Conservation (phyloP, 2,888 invertebrate species). For the Limnephilus marmoratus region DNA sequence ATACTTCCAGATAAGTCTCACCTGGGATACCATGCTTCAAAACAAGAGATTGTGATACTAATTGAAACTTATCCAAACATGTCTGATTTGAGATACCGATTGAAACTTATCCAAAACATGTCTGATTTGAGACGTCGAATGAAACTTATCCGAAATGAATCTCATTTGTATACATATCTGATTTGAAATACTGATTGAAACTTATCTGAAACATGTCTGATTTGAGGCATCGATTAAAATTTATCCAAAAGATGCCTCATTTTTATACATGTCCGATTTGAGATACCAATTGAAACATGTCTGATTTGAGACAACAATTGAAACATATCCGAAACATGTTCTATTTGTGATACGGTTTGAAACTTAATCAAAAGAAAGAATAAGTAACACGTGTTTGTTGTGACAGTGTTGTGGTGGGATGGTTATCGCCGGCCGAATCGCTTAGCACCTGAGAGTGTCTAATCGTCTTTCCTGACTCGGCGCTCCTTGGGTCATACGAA, state of each 20-base stretch:
- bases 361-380: constrained; percentile 19
- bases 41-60: not conserved
- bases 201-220: not conserved
- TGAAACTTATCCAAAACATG: not conserved
- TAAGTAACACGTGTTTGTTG: constrained; percentile 26
- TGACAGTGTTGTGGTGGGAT: constrained; percentile 31
- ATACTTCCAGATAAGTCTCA: not conserved
- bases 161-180: too few species aligned
- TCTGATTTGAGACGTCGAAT: not conserved
- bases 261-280: not conserved
- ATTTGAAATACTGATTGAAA: not conserved
- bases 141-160: not conserved
- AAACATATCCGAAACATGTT: not conserved
- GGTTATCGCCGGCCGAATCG: constrained; percentile 32
- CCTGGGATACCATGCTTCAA: not conserved
- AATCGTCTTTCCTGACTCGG: constrained; percentile 61
- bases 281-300: not conserved
- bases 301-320: not conserved
- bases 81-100: not conserved
- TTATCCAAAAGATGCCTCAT: too few species aligned
- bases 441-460: constrained; percentile 45
- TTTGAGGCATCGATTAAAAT: not conserved
- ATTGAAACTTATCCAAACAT: not conserved
- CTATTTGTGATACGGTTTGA: not conserved
- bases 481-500: constrained; percentile 82